These are phyloP conservation scores for Vultur gryphus DNA, from an alignment of 2,797 vertebrate species.

Conservation along the genomic window DNA sequence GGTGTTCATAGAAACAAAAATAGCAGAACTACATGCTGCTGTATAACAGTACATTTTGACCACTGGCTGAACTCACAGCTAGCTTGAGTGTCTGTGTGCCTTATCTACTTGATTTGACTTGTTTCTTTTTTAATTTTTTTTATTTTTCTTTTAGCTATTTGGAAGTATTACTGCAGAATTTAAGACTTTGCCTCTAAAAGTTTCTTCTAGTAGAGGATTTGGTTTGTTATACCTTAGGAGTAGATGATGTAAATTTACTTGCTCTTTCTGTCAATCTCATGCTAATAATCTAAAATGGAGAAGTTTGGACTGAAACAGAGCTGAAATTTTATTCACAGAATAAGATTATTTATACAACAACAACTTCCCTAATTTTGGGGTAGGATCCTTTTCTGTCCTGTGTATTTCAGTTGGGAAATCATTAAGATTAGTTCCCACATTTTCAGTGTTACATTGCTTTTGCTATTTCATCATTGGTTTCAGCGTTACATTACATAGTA, in stretches of 20 bases:
- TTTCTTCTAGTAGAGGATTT: background rate
- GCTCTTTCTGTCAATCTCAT: background rate
- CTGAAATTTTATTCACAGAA: background rate
- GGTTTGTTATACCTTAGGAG: background rate
- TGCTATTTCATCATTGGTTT: background rate
- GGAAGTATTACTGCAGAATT: background rate
- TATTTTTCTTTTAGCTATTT: background rate
- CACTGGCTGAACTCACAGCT: background rate
- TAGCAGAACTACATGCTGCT: background rate
- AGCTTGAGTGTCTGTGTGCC: background rate
- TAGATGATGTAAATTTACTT: background rate
- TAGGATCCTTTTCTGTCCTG: background rate
- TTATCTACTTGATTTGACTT: background rate
- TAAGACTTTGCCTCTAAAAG: background rate
- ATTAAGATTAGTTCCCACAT: background rate
- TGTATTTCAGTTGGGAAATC: background rate
- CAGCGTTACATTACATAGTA: background rate
- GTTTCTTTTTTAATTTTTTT: fast-evolving
- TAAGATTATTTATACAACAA: background rate
- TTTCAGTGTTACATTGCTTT: background rate
- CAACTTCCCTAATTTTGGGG: background rate
- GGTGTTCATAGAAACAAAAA: background rate
- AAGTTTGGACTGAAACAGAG: background rate
- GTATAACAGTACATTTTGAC: background rate
- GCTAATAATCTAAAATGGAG: background rate